Evolutionary conservation across 1,140 invertebrate species (phyloP).

Genomic region (Anastrepha ludens): DNA sequence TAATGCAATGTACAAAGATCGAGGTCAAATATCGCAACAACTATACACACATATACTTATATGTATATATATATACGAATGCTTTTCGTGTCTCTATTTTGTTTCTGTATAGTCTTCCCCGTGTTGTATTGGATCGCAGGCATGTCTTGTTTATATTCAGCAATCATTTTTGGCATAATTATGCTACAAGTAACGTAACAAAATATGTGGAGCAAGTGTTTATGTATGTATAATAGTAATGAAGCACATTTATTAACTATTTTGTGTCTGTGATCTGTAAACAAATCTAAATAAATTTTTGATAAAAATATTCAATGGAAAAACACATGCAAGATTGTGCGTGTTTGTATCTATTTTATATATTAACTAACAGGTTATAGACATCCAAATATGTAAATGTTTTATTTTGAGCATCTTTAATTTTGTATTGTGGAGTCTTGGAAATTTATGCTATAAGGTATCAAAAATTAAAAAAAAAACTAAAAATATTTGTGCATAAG

Average conservation of each 20-base stretch:
- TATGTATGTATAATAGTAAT: constrained; percentile 12
- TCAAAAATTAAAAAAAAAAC: no score
- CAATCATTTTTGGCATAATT: neutral
- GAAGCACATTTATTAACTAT: constrained; percentile 13
- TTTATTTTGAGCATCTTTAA: neutral
- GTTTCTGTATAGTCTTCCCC: constrained; percentile 5
- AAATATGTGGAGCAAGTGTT: neutral
- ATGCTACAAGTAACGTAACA: neutral
- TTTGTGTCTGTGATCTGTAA: constrained; percentile 49
- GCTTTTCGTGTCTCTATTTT: neutral
- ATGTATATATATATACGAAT: neutral
- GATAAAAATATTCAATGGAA: neutral
- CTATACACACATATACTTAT: neutral
- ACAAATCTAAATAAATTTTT: constrained; percentile 19
- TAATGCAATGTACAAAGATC: constrained; percentile 8
- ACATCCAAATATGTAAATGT: neutral
- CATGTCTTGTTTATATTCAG: neutral
- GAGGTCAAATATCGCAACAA: neutral
- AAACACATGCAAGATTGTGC: constrained; percentile 4
- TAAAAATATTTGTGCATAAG: constrained; percentile 13
- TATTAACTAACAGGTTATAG: neutral
- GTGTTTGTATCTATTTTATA: neutral
- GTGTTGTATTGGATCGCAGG: neutral
- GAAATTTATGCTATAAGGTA: neutral
- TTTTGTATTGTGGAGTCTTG: neutral